Evolutionary conservation across 1,140 invertebrate species (phyloP).

Genomic region (Dinothrombium tinctorium): DNA sequence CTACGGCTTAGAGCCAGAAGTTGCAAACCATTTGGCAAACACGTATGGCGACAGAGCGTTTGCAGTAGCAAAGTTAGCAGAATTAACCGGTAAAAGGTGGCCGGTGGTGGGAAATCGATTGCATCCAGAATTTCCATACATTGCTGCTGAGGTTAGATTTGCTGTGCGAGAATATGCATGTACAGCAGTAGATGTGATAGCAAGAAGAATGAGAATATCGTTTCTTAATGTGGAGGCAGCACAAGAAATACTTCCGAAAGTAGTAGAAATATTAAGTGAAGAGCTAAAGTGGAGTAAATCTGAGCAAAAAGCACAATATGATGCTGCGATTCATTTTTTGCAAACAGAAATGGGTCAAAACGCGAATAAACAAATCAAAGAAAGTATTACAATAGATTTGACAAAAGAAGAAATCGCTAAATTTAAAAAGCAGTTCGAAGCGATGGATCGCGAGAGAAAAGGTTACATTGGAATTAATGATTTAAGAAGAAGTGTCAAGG

Average conservation of each 20-base stretch:
- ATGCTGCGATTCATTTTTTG: slow-evolving; percentile 55
- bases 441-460: slow-evolving; percentile 82
- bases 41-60: slow-evolving; percentile 96
- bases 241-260: slow-evolving; percentile 69
- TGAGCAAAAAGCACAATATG: slow-evolving; percentile 52
- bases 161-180: slow-evolving; percentile 86
- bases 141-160: slow-evolving; percentile 88
- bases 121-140: slow-evolving; percentile 93
- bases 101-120: slow-evolving; percentile 78
- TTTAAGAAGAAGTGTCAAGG: slow-evolving; percentile 76
- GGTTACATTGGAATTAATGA: slow-evolving; percentile 96
- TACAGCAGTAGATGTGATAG: slow-evolving; percentile 87
- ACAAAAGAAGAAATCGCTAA: slow-evolving; percentile 79
- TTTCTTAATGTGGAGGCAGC: slow-evolving; percentile 88
- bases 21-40: slow-evolving; percentile 80
- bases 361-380: slow-evolving; percentile 57
- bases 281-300: slow-evolving; percentile 75
- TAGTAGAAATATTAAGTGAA: slow-evolving; percentile 87
- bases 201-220: slow-evolving; percentile 64
- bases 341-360: slow-evolving; percentile 88
- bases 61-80: slow-evolving; percentile 82
- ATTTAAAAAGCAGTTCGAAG: slow-evolving; percentile 82
- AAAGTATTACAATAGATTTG: slow-evolving; percentile 74
- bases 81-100: slow-evolving; percentile 86
- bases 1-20: slow-evolving; percentile 35